Base-by-base conservation (phyloP, 2,797 vertebrate genomes). In the Sternotherus odoratus region DNA sequence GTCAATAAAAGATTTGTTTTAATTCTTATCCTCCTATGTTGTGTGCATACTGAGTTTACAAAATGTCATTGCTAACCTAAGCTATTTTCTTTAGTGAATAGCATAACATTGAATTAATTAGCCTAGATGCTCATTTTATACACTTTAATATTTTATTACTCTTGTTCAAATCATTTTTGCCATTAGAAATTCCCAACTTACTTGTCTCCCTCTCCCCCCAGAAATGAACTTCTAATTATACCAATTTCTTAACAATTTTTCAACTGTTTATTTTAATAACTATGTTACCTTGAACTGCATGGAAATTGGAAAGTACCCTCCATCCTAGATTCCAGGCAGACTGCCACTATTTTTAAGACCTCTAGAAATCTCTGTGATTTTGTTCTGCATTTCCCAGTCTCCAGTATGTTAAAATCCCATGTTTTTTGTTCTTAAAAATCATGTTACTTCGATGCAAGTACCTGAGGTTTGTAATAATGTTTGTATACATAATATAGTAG, bases 401-500 rank as follows among this genome's bases (percentile, higher is more conserved):
- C 79, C 69, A 83, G 1, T 84, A 87, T 78, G 95, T 60, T 3
- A 77, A 49, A 75, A 28, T 46, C 26, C 26, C 26, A 28, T 78
- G 82, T 17, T 50, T 86, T 72, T 93, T 91, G 90, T 91, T 69
- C 82, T 92, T 91, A 83, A 74, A 95, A 97, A 95, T 95, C 95
- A 95, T 16, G 26, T 74, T 87, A 21, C 56, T 75, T 79, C 36
- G 51, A 86, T 77, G 72, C 53, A 15, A 1, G 9, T 94, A 92
- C 83, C 80, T 56, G 86, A 79, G 66, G 88, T 81, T 89, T 84
- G 83, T 93, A 83, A 87, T 91, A 94, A 90, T 80, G 92, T 81
- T 96, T 95, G 78, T 82, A 86, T 89, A 92, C 96, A 77, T 63
- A 85, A 92, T 83, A 88, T 46, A 93, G 90, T 90, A 98, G 92